Base-by-base conservation (phyloP, 2,888 invertebrate genomes). In the Philereme vetulata region DNA sequence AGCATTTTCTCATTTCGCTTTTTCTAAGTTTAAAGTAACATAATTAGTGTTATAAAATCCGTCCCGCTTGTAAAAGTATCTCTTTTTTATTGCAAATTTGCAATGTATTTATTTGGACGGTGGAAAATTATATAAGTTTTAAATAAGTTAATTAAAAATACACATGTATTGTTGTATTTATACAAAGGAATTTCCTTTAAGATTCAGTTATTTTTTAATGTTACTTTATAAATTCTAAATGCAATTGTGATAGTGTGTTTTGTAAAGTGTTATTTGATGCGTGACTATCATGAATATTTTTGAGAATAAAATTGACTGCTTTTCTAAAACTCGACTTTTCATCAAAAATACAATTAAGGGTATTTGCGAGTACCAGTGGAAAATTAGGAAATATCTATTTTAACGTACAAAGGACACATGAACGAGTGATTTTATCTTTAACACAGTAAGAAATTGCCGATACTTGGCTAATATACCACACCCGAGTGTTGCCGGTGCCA, bases 221-320 rank as follows among this genome's bases (percentile, higher is more conserved):
- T 8, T 6, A 38, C 6, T 8, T 38, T 6, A 9, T 44, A 9
- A 48, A 43, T 49, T 38, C 9, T 36, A 44, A 42, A 48, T 34
- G 9, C 11, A 59, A 52, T 55, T 63, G 63, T 63, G 63, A 63
- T 63, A 55, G 42, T 40, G 46, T 54, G 54, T 54, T 4, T 57
- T 60, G n/a, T 50, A 44, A 32, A 33, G 52, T 52, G 51, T 47
- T 21, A 21, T 21, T 1, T 49, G 47, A 40, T 38, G 7, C 21
- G 35, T 56, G 40, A 35, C 35, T 53, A 38, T 55, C 52, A 52
- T 61, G 34, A 52, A 63, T 64, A 56, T 67, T 73, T n/a, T 68
- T 72, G 65, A 62, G 60, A 78, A 77, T 78, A 78, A 79, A 78
- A 68, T 75, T 75, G 75, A 75, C 73, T 77, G 72, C 69, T 68